A percentile compares a stretch with the other conserved stretches of the same genome.
Evolutionary conservation across 2,113 vertebrate species (phyloP).

Genomic region (Actinemys pallida): DNA sequence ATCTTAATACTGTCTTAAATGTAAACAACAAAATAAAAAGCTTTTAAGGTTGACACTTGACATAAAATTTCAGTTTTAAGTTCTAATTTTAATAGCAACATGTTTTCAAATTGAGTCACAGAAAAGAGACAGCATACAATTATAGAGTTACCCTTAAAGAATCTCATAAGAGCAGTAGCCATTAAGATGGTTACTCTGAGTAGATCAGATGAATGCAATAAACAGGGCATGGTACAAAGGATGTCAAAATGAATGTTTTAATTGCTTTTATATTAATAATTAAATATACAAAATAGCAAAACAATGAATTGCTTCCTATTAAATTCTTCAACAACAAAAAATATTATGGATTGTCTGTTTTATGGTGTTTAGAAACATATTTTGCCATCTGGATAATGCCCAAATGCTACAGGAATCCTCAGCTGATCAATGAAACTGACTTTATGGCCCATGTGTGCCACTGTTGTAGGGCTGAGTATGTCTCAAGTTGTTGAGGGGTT

Average conservation of each 20-base stretch:
- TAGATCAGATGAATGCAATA: slow-evolving; percentile 4
- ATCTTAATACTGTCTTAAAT: background rate
- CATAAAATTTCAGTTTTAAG: background rate
- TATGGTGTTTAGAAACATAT: background rate
- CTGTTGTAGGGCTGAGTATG: background rate
- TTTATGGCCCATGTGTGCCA: rapidly evolving
- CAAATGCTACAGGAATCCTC: background rate
- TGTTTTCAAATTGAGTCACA: background rate
- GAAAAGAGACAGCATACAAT: background rate
- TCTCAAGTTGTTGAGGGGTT: background rate
- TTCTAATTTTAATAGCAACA: background rate
- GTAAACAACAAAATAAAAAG: too few relatives aligned
- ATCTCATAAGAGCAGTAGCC: slow-evolving; percentile 15
- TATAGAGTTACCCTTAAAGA: background rate
- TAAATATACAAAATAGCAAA: slow-evolving; percentile 12
- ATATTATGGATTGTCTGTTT: too few relatives aligned
- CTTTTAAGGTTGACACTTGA: background rate
- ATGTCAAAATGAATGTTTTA: background rate
- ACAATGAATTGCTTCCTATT: slow-evolving; percentile 4
- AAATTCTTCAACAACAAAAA: background rate
- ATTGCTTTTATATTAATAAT: background rate
- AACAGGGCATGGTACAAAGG: slow-evolving; percentile 1
- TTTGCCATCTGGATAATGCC: background rate
- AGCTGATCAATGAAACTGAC: background rate
- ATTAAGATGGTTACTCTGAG: slow-evolving; percentile 34